A percentile compares a stretch with the other conserved stretches of the same genome.
phyloP scores from a whole-genome alignment of 1,140 invertebrate genomes.

The Aphis craccivora region DNA sequence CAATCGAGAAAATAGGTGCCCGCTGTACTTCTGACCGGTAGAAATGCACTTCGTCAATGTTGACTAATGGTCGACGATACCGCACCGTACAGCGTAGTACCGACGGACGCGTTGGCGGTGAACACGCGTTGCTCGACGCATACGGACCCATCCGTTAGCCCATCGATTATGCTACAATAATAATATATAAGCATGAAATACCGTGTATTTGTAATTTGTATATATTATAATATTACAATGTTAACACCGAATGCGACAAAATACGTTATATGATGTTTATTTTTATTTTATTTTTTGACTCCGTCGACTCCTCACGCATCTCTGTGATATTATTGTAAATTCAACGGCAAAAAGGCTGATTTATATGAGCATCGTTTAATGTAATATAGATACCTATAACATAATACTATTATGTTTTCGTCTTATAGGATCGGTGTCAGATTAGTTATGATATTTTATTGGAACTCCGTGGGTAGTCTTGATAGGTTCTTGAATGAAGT shows the following conservation, averaged over 20 bases:
- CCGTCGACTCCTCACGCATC: too few relatives aligned
- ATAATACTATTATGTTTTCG: slow-evolving; percentile 9
- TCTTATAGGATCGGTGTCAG: background rate
- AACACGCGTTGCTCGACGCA: background rate
- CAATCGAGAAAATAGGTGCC: background rate
- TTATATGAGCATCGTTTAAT: background rate
- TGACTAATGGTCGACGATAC: background rate
- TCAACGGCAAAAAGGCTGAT: background rate
- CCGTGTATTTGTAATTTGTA: background rate
- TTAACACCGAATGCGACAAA: background rate
- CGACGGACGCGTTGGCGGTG: background rate
- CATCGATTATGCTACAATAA: background rate
- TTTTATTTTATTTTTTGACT: background rate
- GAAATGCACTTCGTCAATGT: background rate
- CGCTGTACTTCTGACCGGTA: background rate
- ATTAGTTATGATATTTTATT: background rate
- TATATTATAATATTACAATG: background rate
- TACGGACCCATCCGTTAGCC: too few relatives aligned
- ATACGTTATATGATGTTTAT: background rate
- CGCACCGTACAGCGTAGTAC: background rate
- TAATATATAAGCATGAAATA: background rate
- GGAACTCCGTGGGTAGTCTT: background rate
- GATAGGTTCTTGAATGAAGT: background rate
- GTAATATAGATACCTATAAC: background rate
- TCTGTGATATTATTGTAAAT: too few relatives aligned